phyloP scores from a whole-genome alignment of 1,140 invertebrate genomes.

The Ctenoplectra terminalis region DNA sequence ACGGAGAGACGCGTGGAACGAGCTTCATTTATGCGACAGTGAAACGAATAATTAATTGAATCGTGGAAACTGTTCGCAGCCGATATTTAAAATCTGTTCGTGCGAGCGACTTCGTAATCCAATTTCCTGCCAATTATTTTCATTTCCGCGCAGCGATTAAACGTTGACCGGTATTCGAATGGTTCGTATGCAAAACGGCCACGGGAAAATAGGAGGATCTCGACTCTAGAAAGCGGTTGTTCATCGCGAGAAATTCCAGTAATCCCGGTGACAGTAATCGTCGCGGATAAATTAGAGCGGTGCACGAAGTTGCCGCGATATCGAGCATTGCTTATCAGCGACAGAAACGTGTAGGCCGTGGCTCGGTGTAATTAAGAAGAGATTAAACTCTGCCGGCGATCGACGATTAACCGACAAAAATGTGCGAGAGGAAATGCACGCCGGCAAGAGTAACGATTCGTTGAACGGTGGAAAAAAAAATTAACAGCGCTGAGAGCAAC shows the following conservation, averaged over 20 bases:
- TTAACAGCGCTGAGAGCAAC: not conserved
- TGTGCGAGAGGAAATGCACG: not conserved
- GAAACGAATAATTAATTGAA: not conserved
- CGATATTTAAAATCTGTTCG: not conserved
- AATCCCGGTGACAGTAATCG: constrained; percentile 48
- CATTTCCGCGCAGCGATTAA: not conserved
- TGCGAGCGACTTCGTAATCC: not conserved
- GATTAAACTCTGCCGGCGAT: constrained; percentile 39
- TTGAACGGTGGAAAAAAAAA: not conserved
- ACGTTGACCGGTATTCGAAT: not conserved
- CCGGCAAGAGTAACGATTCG: not conserved
- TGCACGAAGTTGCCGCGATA: constrained; percentile 31
- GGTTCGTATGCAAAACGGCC: not conserved
- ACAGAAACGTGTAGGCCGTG: constrained; percentile 8
- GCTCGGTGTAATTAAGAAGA: constrained; percentile 50
- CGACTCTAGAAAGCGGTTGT: not conserved
- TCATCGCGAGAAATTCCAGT: constrained; percentile 49
- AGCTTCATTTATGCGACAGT: too few species aligned
- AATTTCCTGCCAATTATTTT: not conserved
- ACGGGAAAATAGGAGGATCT: not conserved
- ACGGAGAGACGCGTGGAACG: not conserved
- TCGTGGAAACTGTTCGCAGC: not conserved
- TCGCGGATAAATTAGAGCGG: constrained; percentile 36
- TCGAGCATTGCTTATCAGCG: constrained; percentile 43
- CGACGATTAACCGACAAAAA: constrained; percentile 30